Evolutionary conservation across 2,888 invertebrate genomes (phyloP), one percentile per base, ranked within the genome.

Genomic region (Disparrhopalites patrizii): DNA sequence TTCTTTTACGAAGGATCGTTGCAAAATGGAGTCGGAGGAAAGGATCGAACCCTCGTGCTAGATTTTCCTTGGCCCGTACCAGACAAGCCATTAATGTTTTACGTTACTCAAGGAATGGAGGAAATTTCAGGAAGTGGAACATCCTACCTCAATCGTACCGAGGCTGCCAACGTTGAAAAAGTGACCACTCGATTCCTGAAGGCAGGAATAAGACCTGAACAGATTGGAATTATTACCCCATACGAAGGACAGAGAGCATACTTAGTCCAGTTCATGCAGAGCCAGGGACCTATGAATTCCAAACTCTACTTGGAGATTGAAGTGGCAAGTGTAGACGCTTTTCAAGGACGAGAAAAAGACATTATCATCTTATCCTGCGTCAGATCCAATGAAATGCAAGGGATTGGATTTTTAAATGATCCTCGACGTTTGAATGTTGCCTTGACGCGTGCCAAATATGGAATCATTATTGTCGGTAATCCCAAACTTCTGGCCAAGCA

Each of bases 291-390:
- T 13, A 82, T 99, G 63, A 96, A 98, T 78, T 90, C 94, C 38
- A 97, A 97, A 78, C 82, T 99, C 0, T 99, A 99, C 79, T 90
- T 96, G 81, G 97, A 98, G 78, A 95, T 99, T 63, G 99, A 99
- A 81, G 97, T 99, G 0, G 99, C 98, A 8, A 97, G 96, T 80
- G 99, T 99, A 2, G 99, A 99, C 80, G 99, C 99, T 0, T 99
- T 99, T 80, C 97, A 98, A 80, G 99, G 99, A 0, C 84, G 99
- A 56, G 99, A 99, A 78, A 99, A 99, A 78, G 99, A 99, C 78
- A 91, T 98, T 66, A 99, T 99, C 73, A 95, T 99, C 62, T 92
- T 99, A 89, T 97, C 97, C 0, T 99, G 98, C 80, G 99, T 99
- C 1, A 86, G 99, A 60, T 95, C 97, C 5, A 99, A 99, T 78